Evolutionary conservation across 2,113 vertebrate genomes (phyloP), one percentile per base, ranked within the genome.

Genomic region (Myotis davidii): DNA sequence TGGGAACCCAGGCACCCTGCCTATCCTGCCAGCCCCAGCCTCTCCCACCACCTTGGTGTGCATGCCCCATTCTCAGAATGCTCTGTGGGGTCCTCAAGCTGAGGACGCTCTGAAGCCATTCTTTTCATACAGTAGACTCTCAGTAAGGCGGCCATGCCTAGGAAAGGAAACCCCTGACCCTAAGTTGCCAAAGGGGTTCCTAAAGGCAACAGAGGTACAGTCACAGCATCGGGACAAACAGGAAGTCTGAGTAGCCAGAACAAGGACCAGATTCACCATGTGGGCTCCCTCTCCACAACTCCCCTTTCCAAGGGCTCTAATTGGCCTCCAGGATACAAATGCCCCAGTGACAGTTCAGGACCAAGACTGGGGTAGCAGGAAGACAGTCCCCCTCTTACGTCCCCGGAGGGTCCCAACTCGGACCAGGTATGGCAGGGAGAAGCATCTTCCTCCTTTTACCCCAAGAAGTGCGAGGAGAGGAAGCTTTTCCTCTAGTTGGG

Each of bases 321-420:
- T 4, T 70, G 79, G 64, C 82, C 27, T 82, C 52, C 10, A 48
- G 81, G 25, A 32, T 76, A 92, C 14, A 85, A 95, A 87, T 21
- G 76, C 13, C 59, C 16, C 29, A 69, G 17, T 88, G 83, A 96
- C 42, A 78, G 29, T 88, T 95, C 37, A 73, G 48, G 61, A 95
- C 54, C 54, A 91, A 96, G 78, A 88, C 14, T 88, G 13, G 48
- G 12, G 42, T 34, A 18, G 6, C 70, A 65, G 37, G 4, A 96
- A 81, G 20, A 82, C 82, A 82, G 39, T 77, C 56, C 32, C 39
- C n/a, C 21, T 85, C 39, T 92, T 95, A 61, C 70, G 91, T 59
- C 18, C 56, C 42, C 27, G 18, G 34, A 91, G 81, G 29, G 39
- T 65, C 72, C 69, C 79, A 86, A 89, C 74, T 67, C 93, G 42